Percentiles rank a stretch among this genome's conserved stretches.
Evolutionary conservation across 2,888 invertebrate species (phyloP).

Genomic region (Drosophila antonietae): DNA sequence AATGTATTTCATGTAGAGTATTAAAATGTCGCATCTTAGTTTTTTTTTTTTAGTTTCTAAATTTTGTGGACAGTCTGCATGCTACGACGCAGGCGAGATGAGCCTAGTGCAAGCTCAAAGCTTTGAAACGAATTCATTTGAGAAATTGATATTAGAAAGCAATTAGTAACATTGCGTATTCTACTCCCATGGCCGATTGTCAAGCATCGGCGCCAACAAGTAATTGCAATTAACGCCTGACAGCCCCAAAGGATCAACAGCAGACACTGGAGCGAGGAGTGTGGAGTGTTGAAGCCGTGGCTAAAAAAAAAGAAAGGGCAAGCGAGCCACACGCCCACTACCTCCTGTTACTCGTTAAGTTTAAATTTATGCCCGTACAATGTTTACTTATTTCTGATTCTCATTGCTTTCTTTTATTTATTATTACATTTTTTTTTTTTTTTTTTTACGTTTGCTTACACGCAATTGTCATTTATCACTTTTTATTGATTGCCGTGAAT

Average conservation of each 20-base stretch:
- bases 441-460: conserved; percentile 56
- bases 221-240: conserved; percentile 56
- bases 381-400: conserved; percentile 60
- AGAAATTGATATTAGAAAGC: conserved; percentile 72
- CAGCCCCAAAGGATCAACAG: conserved; percentile 9
- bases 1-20: not conserved
- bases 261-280: not conserved
- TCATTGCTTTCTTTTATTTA: conserved; percentile 43
- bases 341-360: conserved; percentile 56
- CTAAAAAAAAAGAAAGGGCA: conserved; percentile 1
- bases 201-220: conserved; percentile 33
- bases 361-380: conserved; percentile 67
- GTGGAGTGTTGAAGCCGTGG: not conserved
- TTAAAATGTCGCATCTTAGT: not conserved
- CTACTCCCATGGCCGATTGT: conserved; percentile 19
- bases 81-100: conserved; percentile 16
- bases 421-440: conserved; percentile 14
- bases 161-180: conserved; percentile 55
- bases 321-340: not conserved
- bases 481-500: conserved; percentile 78
- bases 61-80: conserved; percentile 28
- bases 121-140: conserved; percentile 65
- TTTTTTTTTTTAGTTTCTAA: not conserved
- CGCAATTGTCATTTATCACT: conserved; percentile 79
- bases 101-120: conserved; percentile 44